A percentile compares a stretch with the other conserved stretches of the same genome.
Conservation (phyloP, 1,140 invertebrate species). For the Megalonaias nervosa region DNA sequence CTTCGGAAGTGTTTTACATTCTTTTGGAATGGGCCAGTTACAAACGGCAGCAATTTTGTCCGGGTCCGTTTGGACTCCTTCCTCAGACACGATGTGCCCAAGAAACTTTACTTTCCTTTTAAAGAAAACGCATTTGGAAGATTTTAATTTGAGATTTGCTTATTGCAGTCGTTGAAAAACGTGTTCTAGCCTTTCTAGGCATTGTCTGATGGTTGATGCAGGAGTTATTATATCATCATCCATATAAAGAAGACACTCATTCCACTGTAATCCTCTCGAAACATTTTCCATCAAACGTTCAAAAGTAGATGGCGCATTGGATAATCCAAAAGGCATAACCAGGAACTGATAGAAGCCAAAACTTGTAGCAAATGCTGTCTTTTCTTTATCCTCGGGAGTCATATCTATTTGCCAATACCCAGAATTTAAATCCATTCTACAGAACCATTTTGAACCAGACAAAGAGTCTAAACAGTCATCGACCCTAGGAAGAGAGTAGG, state of each 20-base stretch:
- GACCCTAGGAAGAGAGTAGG: too few species aligned
- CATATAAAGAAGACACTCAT: constrained; percentile 12
- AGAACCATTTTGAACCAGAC: too few species aligned
- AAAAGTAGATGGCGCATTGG: constrained; percentile 2
- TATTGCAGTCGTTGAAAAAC: constrained; percentile 2
- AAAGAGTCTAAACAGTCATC: too few species aligned
- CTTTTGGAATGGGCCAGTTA: not conserved
- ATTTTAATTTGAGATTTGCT: constrained; percentile 13
- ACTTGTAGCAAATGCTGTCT: constrained; percentile 22
- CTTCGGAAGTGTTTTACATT: constrained; percentile 1
- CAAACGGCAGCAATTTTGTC: constrained; percentile 1
- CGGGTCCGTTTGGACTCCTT: constrained; percentile 1
- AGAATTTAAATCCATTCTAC: too few species aligned
- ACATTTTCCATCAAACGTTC: constrained; percentile 6
- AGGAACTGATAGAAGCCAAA: constrained; percentile 8
- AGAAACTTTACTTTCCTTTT: constrained; percentile 5
- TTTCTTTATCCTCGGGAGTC: not conserved
- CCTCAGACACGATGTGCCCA: constrained; percentile 3
- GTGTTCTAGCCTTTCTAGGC: not conserved
- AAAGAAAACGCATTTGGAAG: constrained; percentile 12
- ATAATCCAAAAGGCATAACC: constrained; percentile 8
- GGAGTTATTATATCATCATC: constrained; percentile 20
- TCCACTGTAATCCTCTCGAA: constrained; percentile 10
- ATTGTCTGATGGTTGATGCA: not conserved
- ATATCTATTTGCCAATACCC: too few species aligned